Base-by-base conservation (phyloP, 53 echinoderm and acorn worm genomes). In the Paelopatides confundens region DNA sequence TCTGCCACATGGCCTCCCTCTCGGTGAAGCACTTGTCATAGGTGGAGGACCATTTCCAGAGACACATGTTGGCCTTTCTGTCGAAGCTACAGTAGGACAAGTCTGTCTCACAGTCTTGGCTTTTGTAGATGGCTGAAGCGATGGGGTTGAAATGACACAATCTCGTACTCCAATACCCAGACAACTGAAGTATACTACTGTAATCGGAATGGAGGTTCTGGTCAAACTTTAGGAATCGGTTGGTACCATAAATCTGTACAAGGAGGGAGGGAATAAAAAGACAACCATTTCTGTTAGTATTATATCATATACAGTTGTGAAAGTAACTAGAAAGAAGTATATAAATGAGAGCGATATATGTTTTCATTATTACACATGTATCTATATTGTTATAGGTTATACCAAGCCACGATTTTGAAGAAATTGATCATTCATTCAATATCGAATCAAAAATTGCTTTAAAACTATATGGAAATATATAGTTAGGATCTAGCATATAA, bases 231-330 rank as follows among this genome's bases (percentile, higher is more conserved):
- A 9, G 7, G 24, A 47, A 49, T 50, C 29, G 48, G 31, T 51
- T 52, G 7, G 78, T 78, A 5, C 78, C 78, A 51, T 40, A 23
- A 24, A 78, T 50, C 78, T 78, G 78, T 50, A n/a, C n/a, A n/a
- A n/a, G n/a, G n/a, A n/a, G n/a, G n/a, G n/a, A n/a, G n/a, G n/a
- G n/a, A n/a, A n/a, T n/a, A n/a, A n/a, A n/a, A n/a, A n/a, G n/a
- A n/a, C n/a, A n/a, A n/a, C n/a, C n/a, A n/a, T n/a, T n/a, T n/a
- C n/a, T n/a, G n/a, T n/a, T n/a, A n/a, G n/a, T n/a, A n/a, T n/a
- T n/a, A n/a, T n/a, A n/a, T n/a, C n/a, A n/a, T n/a, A n/a, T n/a
- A n/a, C n/a, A n/a, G n/a, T n/a, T n/a, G n/a, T n/a, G n/a, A n/a
- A n/a, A n/a, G n/a, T n/a, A n/a, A n/a, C n/a, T n/a, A n/a, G n/a